Conservation (phyloP, 2,888 invertebrate genomes). For the Phasia obesa region DNA sequence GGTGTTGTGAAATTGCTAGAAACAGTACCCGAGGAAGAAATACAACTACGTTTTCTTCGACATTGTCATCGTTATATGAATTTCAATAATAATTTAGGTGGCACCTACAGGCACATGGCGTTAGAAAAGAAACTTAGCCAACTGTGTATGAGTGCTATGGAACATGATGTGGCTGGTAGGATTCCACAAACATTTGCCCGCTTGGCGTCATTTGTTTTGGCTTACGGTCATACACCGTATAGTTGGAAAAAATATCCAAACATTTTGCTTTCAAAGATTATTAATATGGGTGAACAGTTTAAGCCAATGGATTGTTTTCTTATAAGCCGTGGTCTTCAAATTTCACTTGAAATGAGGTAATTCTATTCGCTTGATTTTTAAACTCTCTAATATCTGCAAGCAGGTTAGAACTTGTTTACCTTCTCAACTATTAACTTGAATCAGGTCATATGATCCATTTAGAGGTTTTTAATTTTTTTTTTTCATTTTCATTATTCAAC, state of each 20-base stretch:
- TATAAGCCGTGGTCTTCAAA: constrained; percentile 82
- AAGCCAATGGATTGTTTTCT: constrained; percentile 81
- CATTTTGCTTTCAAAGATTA: constrained; percentile 80
- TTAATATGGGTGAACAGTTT: constrained; percentile 82
- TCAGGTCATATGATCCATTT: no score
- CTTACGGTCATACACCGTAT: constrained; percentile 81
- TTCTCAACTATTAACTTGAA: no score
- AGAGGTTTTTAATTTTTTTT: no score
- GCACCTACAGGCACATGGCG: constrained; percentile 83
- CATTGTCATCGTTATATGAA: constrained; percentile 84
- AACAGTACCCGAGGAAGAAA: constrained; percentile 73
- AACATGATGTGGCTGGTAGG: constrained; percentile 78
- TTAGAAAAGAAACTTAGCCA: constrained; percentile 83
- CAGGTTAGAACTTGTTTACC: no score
- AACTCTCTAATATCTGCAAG: no score
- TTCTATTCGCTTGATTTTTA: no score
- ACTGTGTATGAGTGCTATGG: constrained; percentile 80
- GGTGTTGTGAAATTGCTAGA: constrained; percentile 80
- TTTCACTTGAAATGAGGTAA: constrained; percentile 78
- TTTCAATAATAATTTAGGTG: constrained; percentile 84
- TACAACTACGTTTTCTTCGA: constrained; percentile 78
- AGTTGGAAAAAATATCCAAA: constrained; percentile 80
- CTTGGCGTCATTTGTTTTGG: constrained; percentile 82
- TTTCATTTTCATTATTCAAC: no score
- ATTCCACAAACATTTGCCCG: constrained; percentile 82